phyloP scores from a whole-genome alignment of 2,797 vertebrate genomes.

The Thalassophryne amazonica region DNA sequence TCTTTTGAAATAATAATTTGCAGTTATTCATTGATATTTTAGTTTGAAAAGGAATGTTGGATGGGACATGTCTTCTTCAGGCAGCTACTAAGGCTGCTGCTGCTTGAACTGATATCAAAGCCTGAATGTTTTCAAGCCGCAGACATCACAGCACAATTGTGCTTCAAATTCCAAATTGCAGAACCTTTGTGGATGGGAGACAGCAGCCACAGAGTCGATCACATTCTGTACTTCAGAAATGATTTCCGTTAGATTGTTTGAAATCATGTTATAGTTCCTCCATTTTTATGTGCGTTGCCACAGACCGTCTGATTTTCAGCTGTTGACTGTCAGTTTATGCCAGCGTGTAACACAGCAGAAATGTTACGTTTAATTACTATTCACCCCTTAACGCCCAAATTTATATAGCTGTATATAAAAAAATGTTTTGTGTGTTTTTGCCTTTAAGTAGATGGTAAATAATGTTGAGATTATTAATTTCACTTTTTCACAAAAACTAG shows the following conservation, averaged over 20 bases:
- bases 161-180: neutral
- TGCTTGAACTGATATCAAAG: conserved; percentile 10
- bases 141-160: neutral
- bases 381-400: no score
- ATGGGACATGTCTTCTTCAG: no score
- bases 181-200: neutral
- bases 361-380: conserved; percentile 44
- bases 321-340: conserved; percentile 58
- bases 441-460: no score
- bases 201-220: neutral
- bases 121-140: neutral
- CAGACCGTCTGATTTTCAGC: conserved; percentile 52
- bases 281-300: conserved; percentile 5
- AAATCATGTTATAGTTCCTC: conserved; percentile 20
- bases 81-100: no score
- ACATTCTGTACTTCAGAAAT: neutral
- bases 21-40: no score
- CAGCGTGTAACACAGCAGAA: conserved; percentile 51
- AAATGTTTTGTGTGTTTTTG: no score
- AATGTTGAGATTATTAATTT: no score
- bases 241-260: conserved; percentile 18
- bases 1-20: no score
- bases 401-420: no score
- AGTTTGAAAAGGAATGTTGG: no score
- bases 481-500: no score